Conservation (phyloP, 2,113 vertebrate species). For the Romanogobio albipinnatus region DNA sequence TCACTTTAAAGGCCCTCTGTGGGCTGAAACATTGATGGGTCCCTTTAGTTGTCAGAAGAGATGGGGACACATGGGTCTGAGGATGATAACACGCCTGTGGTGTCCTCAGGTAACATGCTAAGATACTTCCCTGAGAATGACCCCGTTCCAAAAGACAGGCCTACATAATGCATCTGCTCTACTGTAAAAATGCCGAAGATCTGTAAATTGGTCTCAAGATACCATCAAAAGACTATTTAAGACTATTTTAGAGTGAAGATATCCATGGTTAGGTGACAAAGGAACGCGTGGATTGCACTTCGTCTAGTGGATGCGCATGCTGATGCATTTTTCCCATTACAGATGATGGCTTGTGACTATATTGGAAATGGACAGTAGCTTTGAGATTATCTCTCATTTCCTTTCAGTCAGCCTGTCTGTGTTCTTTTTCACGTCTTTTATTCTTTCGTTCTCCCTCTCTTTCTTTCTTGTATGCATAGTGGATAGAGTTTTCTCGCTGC, state of each 20-base stretch:
- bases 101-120: constrained; percentile 49
- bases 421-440: constrained; percentile 52
- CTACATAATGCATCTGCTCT: constrained; percentile 45
- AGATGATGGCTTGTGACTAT: constrained; percentile 55
- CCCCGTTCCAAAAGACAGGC: constrained; percentile 36
- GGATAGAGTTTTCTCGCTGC: constrained; percentile 58
- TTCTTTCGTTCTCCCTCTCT: constrained; percentile 44
- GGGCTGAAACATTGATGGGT: constrained; percentile 58
- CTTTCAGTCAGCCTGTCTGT: constrained; percentile 49
- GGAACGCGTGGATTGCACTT: constrained; percentile 53
- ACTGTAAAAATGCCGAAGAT: constrained; percentile 49
- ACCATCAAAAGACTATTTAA: constrained; percentile 57
- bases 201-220: constrained; percentile 57
- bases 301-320: constrained; percentile 44
- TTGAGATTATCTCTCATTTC: constrained; percentile 60
- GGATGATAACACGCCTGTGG: constrained; percentile 46
- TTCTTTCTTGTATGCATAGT: constrained; percentile 53
- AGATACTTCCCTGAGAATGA: constrained; percentile 41
- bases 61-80: constrained; percentile 45
- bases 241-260: constrained; percentile 46
- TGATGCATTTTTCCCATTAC: constrained; percentile 47
- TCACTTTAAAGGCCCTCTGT: constrained; percentile 62
- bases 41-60: constrained; percentile 56
- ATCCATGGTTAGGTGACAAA: constrained; percentile 58
- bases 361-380: constrained; percentile 56